Percentiles rank a stretch among this genome's conserved stretches.
Evolutionary conservation across 1,140 invertebrate species (phyloP).

Genomic region (Mycetomoellerius zeteki): DNA sequence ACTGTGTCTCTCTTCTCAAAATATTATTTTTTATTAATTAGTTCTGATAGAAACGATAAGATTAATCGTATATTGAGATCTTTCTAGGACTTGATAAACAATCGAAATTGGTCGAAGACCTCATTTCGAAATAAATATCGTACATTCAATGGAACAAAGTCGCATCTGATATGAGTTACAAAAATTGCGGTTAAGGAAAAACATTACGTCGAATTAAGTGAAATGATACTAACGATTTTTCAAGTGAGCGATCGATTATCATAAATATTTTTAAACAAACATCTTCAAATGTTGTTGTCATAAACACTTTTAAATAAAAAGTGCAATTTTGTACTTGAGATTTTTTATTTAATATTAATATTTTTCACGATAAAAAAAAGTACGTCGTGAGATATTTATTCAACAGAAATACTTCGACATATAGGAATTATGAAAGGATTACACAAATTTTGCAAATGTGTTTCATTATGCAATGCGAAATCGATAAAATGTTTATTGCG

Average conservation of each 20-base stretch:
- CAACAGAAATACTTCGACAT: not conserved
- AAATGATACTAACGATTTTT: not conserved
- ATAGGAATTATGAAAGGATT: not conserved
- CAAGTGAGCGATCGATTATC: not conserved
- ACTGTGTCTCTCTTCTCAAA: not conserved
- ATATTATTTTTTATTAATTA: not conserved
- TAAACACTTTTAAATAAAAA: not conserved
- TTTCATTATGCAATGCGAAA: slow-evolving; percentile 16
- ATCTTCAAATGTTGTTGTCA: not conserved
- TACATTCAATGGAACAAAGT: not conserved
- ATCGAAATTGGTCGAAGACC: slow-evolving; percentile 25
- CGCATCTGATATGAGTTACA: slow-evolving; percentile 24
- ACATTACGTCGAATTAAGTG: not conserved
- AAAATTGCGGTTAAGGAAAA: slow-evolving; percentile 11
- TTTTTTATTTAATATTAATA: not conserved
- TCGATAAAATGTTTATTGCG: slow-evolving; percentile 33
- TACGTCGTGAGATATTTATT: not conserved
- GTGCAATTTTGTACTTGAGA: not conserved
- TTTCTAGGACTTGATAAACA: not conserved
- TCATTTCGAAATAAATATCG: slow-evolving; percentile 9
- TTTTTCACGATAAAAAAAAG: not conserved
- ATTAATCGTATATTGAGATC: not conserved
- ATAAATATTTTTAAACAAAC: not conserved
- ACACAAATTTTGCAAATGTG: slow-evolving; percentile 1
- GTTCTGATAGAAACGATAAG: not conserved